Base-by-base conservation (phyloP, 1,140 invertebrate species). In the Acromyrmex heyeri region DNA sequence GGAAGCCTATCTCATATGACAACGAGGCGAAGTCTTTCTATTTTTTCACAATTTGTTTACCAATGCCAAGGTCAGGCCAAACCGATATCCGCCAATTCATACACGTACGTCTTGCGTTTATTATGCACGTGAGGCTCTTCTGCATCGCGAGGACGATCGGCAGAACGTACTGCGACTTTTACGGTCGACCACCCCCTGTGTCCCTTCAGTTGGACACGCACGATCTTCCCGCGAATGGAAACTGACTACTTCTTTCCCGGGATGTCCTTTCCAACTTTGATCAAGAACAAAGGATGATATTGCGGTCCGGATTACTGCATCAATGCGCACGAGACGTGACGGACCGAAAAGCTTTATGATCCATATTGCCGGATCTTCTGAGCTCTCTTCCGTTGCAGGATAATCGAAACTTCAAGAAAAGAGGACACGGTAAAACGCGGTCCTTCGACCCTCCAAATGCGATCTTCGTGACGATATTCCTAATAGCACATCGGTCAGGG, bases 1-100 rank as follows among this genome's bases (percentile, higher is more conserved):
- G 30, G 30, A 73, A 59, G 24, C 3, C 62, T 53, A n/a, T 48
- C 50, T 73, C 67, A 61, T 55, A 81, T 81, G 34, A 24, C 34
- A 82, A 48, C 53, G 18, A 82, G 4, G 34, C 16, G 8, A 81
- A 57, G 6, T 44, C 21, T 38, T 82, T 44, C 16, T 38, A 24
- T 82, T 34, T 82, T 59, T 82, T 73, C 34, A 55, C 79, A 59
- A 24, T 24, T 24, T 59, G 61, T 73, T 82, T 24, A 24, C 18
- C 79, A 82, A 82, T 82, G 79, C 67, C 79, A 82, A 82, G 79
- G 79, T 82, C 79, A 12, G 44, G 12, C 12, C 34, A 7, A 82
- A 30, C 27, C 48, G 14, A 24, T 82, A 82, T 82, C 79, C 21
- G 24, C 53, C 50, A 82, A 82, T 59, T 67, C 24, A 38, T 4